Base-by-base conservation (phyloP, 2,888 invertebrate genomes). In the Pseudoips prasinana region DNA sequence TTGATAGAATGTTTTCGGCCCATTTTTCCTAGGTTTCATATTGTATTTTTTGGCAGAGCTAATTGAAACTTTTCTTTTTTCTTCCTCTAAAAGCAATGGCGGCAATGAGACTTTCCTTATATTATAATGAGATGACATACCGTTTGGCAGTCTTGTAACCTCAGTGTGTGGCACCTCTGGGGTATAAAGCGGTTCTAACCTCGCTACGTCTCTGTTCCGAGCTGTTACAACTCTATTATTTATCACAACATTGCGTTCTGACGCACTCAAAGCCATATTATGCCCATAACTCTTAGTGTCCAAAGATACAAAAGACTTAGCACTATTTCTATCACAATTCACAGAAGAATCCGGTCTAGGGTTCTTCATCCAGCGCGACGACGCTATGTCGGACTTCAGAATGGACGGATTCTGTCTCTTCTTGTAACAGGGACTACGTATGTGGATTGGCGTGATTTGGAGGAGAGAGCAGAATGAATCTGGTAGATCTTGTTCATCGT, bases 51-150 rank as follows among this genome's bases (percentile, higher is more conserved):
- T 86, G 7, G 76, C 83, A 0, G 87, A 83, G 20, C 66, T 51
- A 24, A 68, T 25, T 2, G 53, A 32, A 0, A 72, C 73, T 48
- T 80, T 87, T 25, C 62, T 72, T 49, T 74, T 86, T 33, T 85
- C 86, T 30, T 89, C 89, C 22, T 88, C 85, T 28, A 85, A 50
- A 28, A 82, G 57, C 28, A 89, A 51, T 1, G 89, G 89, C 0
- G 89, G 89, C 14, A 89, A 55, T 0, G 88, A 89, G 1, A 89
- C 83, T 50, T 89, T 89, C 37, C 88, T 76, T 33, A 79, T 62
- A 43, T 57, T 73, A 46, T 71, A 77, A 7, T 75, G 70, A 26
- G 67, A 57, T 14, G 67, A 51, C 10, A 59, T 48, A 38, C 70
- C 66, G 37, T 66, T 73, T 5, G 57, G 39, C 18, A 65, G 28